A percentile compares a stretch with the other conserved stretches of the same genome.
Conservation (phyloP, 2,113 vertebrate genomes). For the Scortum barcoo region DNA sequence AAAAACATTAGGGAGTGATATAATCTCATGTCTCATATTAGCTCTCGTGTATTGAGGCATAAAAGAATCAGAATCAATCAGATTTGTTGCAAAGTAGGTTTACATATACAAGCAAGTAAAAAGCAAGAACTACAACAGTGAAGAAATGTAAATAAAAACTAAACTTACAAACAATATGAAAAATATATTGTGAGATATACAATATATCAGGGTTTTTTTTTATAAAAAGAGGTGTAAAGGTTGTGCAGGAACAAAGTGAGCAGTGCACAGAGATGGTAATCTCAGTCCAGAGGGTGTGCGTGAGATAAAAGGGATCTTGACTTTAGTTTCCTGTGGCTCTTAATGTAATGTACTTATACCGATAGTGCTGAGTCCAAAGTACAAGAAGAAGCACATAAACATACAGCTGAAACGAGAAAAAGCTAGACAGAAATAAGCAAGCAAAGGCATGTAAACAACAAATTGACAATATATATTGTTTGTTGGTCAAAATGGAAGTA, state of each 20-base stretch:
- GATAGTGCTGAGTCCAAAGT: not conserved
- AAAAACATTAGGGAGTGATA: not conserved
- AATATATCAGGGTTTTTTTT: too few species aligned
- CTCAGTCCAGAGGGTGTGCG: too few species aligned
- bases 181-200: too few species aligned
- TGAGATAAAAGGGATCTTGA: not conserved
- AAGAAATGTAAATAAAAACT: too few species aligned
- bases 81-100: too few species aligned
- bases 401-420: not conserved
- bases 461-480: not conserved
- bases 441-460: not conserved
- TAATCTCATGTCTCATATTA: not conserved
- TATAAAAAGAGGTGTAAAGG: too few species aligned
- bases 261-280: too few species aligned
- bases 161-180: too few species aligned
- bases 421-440: not conserved
- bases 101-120: too few species aligned
- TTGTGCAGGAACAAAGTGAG: too few species aligned
- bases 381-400: not conserved
- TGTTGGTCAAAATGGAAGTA: not conserved
- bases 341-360: not conserved
- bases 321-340: not conserved
- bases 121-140: too few species aligned
- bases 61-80: too few species aligned
- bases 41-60: not conserved